phyloP scores from a whole-genome alignment of 2,888 invertebrate species.

The Coenonympha arcania region DNA sequence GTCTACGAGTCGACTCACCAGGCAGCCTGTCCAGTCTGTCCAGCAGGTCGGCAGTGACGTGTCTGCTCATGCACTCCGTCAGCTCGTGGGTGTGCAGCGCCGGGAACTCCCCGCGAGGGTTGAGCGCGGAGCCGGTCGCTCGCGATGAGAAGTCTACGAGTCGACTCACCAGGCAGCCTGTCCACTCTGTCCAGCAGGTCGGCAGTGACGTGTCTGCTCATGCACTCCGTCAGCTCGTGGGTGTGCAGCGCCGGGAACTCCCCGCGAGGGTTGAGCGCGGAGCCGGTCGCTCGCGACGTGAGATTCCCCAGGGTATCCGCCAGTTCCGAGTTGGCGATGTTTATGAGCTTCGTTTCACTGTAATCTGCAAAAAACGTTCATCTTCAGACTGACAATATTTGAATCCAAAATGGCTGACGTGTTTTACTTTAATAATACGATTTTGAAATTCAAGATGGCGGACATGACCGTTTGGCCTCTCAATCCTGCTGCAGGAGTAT shows the following conservation, averaged over 20 bases:
- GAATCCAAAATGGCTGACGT: too few species aligned
- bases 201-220: conserved; percentile 61
- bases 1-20: too few species aligned
- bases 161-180: conserved; percentile 38
- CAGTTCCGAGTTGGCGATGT: conserved; percentile 88
- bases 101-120: too few species aligned
- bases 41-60: conserved; percentile 60
- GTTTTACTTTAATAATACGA: too few species aligned
- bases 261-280: conserved; percentile 83
- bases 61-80: too few species aligned
- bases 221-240: conserved; percentile 47
- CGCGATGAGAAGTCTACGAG: too few species aligned
- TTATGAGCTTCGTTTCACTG: conserved; percentile 81
- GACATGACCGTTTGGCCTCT: too few species aligned
- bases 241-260: conserved; percentile 77
- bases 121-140: too few species aligned
- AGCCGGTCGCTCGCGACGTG: conserved; percentile 84
- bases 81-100: too few species aligned
- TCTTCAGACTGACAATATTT: too few species aligned
- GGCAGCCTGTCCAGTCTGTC: conserved; percentile 58
- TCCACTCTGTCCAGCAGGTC: conserved; percentile 73
- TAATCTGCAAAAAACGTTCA: conserved; percentile 86
- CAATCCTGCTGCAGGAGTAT: too few species aligned
- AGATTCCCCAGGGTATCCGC: conserved; percentile 95
- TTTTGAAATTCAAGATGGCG: not conserved